Evolutionary conservation across 2,888 invertebrate genomes (phyloP).

Genomic region (Caradrina kadenii): DNA sequence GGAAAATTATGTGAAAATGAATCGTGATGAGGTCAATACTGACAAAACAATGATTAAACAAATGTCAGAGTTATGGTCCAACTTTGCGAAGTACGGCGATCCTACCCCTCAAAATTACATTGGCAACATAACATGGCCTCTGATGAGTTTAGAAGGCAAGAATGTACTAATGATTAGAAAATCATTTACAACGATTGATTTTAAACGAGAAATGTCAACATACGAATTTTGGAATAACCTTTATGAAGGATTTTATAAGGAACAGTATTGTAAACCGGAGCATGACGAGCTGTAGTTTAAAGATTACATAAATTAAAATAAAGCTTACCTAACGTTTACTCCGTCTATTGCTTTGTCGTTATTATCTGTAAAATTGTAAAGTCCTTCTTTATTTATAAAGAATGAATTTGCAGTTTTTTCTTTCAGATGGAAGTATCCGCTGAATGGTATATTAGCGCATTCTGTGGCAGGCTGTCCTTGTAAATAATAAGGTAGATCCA

Average conservation of each 20-base stretch:
- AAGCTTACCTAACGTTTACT: conserved; percentile 79
- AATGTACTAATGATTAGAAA: conserved; percentile 76
- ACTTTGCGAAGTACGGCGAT: conserved; percentile 86
- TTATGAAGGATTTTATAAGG: conserved; percentile 76
- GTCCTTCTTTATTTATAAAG: conserved; percentile 74
- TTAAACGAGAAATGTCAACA: conserved; percentile 74
- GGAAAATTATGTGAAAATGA: conserved; percentile 77
- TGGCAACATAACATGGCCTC: conserved; percentile 75
- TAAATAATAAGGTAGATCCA: conserved; percentile 80
- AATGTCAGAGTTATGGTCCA: conserved; percentile 85
- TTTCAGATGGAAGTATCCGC: conserved; percentile 73
- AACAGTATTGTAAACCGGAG: conserved; percentile 67
- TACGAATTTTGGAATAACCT: conserved; percentile 81
- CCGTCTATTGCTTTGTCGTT: conserved; percentile 85
- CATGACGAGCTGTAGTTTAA: conserved; percentile 78
- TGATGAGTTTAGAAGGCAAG: conserved; percentile 72
- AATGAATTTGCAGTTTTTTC: conserved; percentile 84
- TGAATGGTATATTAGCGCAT: conserved; percentile 71
- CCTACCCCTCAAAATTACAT: conserved; percentile 73
- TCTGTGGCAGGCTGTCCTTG: conserved; percentile 69
- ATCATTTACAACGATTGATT: conserved; percentile 68
- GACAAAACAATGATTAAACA: conserved; percentile 81
- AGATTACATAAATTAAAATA: conserved; percentile 5
- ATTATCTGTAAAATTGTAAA: conserved; percentile 82
- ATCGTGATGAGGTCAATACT: conserved; percentile 66